phyloP scores from a whole-genome alignment of 2,888 invertebrate species.

The Hemicrepidius hirtus region DNA sequence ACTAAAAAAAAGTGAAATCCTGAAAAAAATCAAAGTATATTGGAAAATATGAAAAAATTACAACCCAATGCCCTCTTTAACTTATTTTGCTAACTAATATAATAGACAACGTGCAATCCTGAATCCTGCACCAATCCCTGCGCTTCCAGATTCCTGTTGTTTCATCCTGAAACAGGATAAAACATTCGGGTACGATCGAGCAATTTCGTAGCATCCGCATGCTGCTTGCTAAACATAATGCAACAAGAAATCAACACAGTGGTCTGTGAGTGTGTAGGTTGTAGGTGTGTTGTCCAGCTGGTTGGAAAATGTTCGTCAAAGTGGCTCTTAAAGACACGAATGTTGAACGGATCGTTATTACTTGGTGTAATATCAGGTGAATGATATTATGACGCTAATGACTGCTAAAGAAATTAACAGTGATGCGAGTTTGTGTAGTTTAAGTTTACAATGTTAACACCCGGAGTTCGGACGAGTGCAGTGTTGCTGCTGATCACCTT shows the following conservation, averaged over 20 bases:
- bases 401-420: conserved; percentile 59
- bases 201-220: conserved; percentile 58
- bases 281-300: conserved; percentile 44
- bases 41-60: too few species aligned
- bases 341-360: conserved; percentile 37
- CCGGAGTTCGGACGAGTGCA: conserved; percentile 61
- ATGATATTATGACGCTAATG: conserved; percentile 58
- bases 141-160: conserved; percentile 5
- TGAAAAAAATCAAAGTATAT: too few species aligned
- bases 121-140: conserved; percentile 12
- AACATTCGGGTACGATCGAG: conserved; percentile 48
- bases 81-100: background rate
- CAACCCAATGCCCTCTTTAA: background rate
- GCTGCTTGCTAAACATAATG: conserved; percentile 60
- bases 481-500: conserved; percentile 63
- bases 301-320: conserved; percentile 53
- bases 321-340: conserved; percentile 38
- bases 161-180: conserved; percentile 2
- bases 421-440: conserved; percentile 58
- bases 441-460: conserved; percentile 63
- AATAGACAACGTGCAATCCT: background rate
- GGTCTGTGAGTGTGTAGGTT: conserved; percentile 45
- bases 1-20: too few species aligned
- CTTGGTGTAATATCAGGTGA: conserved; percentile 47
- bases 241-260: conserved; percentile 60